phyloP scores from a whole-genome alignment of 37 sponge, comb jelly and placozoan genomes.

The Bolinopsis microptera region DNA sequence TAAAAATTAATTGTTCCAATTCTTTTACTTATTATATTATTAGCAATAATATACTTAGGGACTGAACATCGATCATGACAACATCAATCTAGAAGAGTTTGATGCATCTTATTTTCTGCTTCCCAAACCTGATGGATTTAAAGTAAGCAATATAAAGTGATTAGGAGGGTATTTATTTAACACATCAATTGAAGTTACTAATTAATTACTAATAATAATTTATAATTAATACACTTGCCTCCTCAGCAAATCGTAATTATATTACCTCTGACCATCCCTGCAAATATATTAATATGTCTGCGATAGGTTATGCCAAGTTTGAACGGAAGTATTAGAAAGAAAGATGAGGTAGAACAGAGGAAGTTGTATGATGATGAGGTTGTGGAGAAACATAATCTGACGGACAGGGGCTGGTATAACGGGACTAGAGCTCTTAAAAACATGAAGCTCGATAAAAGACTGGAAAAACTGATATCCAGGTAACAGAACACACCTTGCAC shows the following conservation, averaged over 20 bases:
- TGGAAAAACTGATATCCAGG: slow-evolving; percentile 19
- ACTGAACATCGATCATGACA: neutral
- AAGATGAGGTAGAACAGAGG: slow-evolving; percentile 47
- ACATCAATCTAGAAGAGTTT: slow-evolving; percentile 44
- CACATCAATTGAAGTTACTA: too few species aligned
- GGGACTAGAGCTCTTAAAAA: slow-evolving; percentile 9
- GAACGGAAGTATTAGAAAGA: slow-evolving; percentile 3
- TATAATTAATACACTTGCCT: too few species aligned
- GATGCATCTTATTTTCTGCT: slow-evolving; percentile 52
- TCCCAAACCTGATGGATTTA: slow-evolving; percentile 40
- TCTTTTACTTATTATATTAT: too few species aligned
- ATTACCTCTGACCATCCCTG: too few species aligned
- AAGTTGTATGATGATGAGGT: neutral
- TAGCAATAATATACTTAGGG: too few species aligned
- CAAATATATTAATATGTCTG: too few species aligned
- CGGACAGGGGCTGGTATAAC: slow-evolving; percentile 41
- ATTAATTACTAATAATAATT: too few species aligned
- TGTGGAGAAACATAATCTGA: slow-evolving; percentile 40
- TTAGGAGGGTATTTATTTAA: too few species aligned
- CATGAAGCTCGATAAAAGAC: neutral
- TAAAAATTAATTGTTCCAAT: too few species aligned
- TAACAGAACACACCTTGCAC: neutral
- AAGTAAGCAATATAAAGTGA: too few species aligned
- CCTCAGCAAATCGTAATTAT: too few species aligned
- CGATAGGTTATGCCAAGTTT: slow-evolving; percentile 25